phyloP scores from a whole-genome alignment of 92 coral and sea anemone species.

The Bergia sp. region DNA sequence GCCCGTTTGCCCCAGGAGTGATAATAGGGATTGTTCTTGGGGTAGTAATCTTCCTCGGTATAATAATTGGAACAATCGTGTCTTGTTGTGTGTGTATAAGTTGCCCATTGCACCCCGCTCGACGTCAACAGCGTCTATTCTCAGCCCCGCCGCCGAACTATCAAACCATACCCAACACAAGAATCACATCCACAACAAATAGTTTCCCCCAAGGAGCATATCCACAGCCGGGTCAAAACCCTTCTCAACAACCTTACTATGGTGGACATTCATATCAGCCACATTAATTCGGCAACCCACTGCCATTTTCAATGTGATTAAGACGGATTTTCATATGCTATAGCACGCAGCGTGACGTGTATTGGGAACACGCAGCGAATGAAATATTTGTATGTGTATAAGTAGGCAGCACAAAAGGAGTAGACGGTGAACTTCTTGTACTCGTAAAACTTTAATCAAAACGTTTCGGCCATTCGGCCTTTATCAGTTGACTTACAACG shows the following conservation, averaged over 20 bases:
- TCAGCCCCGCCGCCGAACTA: neutral
- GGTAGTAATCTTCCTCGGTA: neutral
- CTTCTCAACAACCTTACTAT: neutral
- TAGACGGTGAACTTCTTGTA: no score
- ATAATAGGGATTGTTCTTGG: neutral
- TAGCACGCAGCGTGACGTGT: no score
- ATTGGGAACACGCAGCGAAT: no score
- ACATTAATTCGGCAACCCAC: neutral
- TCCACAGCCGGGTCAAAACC: neutral
- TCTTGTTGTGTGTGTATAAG: neutral
- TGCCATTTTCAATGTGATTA: neutral
- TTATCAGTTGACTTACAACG: no score
- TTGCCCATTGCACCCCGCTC: neutral
- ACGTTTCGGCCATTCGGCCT: no score
- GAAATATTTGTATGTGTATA: no score
- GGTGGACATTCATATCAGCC: neutral
- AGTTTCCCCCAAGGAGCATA: neutral
- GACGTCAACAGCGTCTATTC: neutral
- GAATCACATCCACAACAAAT: neutral
- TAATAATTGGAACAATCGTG: neutral
- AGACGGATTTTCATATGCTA: no score
- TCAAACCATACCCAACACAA: neutral
- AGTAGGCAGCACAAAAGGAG: no score
- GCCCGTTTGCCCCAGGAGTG: neutral
- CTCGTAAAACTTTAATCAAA: no score